Evolutionary conservation across 1,140 invertebrate species (phyloP).

Genomic region (Cephus cinctus): DNA sequence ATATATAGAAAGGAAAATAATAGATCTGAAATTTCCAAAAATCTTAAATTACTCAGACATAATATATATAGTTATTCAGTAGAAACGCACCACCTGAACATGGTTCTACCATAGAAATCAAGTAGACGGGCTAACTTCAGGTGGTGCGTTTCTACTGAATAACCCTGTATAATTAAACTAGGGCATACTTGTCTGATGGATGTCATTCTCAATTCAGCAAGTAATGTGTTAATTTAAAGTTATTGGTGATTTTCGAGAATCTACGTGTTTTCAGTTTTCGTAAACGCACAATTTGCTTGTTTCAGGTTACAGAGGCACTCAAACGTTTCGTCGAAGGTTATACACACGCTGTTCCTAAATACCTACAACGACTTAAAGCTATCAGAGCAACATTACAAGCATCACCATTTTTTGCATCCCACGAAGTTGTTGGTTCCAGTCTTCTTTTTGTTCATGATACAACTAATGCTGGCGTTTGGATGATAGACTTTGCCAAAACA

Average conservation of each 20-base stretch:
- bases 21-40: not conserved
- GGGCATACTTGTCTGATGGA: no score
- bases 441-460: constrained; percentile 94
- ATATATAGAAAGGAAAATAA: not conserved
- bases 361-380: constrained; percentile 80
- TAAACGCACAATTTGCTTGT: not conserved
- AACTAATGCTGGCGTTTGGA: constrained; percentile 86
- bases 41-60: no score
- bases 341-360: constrained; percentile 73
- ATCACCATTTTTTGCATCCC: constrained; percentile 85
- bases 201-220: not conserved
- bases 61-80: no score
- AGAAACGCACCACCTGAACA: no score
- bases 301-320: constrained; percentile 76
- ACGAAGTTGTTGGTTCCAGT: constrained; percentile 97
- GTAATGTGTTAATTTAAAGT: not conserved
- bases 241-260: no score
- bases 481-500: constrained; percentile 99
- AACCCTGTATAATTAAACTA: no score
- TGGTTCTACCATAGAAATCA: no score
- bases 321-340: constrained; percentile 80
- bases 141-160: no score
- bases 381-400: constrained; percentile 78
- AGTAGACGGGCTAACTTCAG: no score
- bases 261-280: no score